These are phyloP conservation scores for Otolemur garnettii DNA, from an alignment of 2,113 vertebrate genomes.

Conservation along the genomic window DNA sequence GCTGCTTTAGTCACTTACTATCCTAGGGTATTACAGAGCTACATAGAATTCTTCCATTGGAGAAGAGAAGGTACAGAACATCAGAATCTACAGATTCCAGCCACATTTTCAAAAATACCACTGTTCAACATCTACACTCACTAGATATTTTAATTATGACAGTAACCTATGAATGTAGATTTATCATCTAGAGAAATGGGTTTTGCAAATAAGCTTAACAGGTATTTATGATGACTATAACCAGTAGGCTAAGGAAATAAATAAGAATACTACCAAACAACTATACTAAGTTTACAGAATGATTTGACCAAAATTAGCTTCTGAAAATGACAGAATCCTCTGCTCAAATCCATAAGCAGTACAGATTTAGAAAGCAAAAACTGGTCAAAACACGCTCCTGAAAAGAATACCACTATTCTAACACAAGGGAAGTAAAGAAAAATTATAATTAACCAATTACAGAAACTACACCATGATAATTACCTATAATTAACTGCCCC, in stretches of 20 bases:
- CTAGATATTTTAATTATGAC: slow-evolving; percentile 28
- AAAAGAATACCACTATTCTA: neutral
- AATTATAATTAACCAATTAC: slow-evolving; percentile 32
- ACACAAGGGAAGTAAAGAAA: neutral
- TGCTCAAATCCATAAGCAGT: neutral
- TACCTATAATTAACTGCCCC: slow-evolving; percentile 32
- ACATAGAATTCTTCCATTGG: neutral
- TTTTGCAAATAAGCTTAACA: neutral
- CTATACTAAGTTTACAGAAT: neutral
- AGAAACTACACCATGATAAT: neutral
- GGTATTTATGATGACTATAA: neutral
- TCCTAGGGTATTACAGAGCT: neutral
- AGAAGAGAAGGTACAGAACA: neutral
- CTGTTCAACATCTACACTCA: neutral
- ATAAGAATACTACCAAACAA: slow-evolving; percentile 31
- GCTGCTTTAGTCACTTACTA: neutral
- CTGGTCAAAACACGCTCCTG: neutral
- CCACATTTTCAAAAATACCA: slow-evolving; percentile 10
- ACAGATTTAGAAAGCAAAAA: slow-evolving; percentile 1
- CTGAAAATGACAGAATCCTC: slow-evolving; percentile 19
- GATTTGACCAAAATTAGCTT: slow-evolving; percentile 34
- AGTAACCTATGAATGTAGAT: neutral
- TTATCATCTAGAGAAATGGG: neutral
- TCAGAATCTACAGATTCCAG: neutral
- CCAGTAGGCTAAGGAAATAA: slow-evolving; percentile 48